A percentile compares a stretch with the other conserved stretches of the same genome.
Conservation (phyloP, 2,113 vertebrate genomes). For the Terrapene triunguis region DNA sequence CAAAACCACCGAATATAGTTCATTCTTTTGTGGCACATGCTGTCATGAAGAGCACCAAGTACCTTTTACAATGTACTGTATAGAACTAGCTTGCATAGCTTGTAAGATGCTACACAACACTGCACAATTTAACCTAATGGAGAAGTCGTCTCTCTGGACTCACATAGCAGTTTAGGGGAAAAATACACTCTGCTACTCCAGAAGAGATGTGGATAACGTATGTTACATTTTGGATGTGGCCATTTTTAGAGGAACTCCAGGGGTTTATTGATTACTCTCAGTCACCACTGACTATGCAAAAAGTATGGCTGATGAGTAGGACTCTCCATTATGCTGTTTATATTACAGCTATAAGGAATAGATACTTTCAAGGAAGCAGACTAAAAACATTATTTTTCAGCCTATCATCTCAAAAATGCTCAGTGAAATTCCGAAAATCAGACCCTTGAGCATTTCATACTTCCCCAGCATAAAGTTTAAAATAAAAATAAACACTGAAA, state of each 20-base stretch:
- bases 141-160: background rate
- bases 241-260: background rate
- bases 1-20: no score
- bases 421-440: background rate
- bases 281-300: background rate
- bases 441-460: accelerated
- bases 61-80: background rate
- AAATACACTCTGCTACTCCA: background rate
- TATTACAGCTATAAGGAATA: background rate
- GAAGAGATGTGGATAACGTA: background rate
- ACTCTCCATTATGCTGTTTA: background rate
- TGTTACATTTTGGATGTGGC: background rate
- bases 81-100: background rate
- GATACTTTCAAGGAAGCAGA: background rate
- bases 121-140: background rate
- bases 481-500: background rate
- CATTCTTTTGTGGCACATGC: no score
- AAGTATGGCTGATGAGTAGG: background rate
- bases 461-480: background rate
- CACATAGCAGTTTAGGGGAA: background rate
- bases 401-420: background rate
- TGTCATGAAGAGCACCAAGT: no score
- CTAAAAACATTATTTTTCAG: background rate
- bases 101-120: background rate
- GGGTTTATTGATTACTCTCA: background rate